Evolutionary conservation across 2,797 vertebrate species (phyloP).

Genomic region (Cossypha caffra): DNA sequence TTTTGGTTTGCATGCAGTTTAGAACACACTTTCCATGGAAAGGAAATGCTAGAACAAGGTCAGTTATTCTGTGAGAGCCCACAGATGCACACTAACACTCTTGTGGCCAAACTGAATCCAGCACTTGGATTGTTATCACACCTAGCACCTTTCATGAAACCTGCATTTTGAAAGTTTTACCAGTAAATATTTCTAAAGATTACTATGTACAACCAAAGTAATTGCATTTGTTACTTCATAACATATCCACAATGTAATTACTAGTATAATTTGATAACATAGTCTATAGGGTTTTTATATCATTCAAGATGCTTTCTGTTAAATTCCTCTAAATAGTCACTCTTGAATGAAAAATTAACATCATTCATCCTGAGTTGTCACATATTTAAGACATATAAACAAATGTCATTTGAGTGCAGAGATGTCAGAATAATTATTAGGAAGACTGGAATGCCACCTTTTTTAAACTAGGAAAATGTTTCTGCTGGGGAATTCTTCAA

Average conservation of each 20-base stretch:
- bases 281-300: not conserved
- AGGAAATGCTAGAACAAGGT: not conserved
- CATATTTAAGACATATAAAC: not conserved
- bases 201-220: not conserved
- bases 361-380: not conserved
- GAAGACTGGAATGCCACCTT: not conserved
- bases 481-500: not conserved
- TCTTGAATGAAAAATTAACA: not conserved
- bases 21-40: not conserved
- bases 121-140: not conserved
- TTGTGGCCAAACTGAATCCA: not conserved
- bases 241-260: not conserved
- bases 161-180: not conserved
- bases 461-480: not conserved
- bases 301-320: not conserved
- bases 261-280: not conserved
- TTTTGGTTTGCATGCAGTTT: not conserved
- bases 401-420: not conserved
- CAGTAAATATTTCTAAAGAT: not conserved
- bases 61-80: not conserved
- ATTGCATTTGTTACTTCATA: not conserved
- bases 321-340: not conserved
- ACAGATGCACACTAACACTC: not conserved
- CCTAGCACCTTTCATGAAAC: not conserved
- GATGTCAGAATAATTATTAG: not conserved